A percentile compares a stretch with the other conserved stretches of the same genome.
phyloP scores from a whole-genome alignment of 2,888 invertebrate species.

The Bellardia bayeri region DNA sequence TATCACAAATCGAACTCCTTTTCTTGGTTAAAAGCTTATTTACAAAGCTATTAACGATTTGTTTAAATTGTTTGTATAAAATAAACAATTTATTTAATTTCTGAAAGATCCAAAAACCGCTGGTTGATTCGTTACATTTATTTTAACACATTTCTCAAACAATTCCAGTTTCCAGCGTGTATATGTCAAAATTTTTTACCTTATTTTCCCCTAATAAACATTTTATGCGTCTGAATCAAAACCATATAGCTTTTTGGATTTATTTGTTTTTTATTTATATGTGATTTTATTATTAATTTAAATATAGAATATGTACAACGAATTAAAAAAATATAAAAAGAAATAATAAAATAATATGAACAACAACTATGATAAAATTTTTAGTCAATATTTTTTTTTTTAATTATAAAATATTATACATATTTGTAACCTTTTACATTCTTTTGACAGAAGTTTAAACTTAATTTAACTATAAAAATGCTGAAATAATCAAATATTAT shows the following conservation, averaged over 20 bases:
- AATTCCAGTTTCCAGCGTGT: too few species aligned
- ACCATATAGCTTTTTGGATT: conserved; percentile 1
- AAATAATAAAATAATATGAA: conserved; percentile 70
- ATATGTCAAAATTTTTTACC: too few species aligned
- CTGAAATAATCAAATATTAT: conserved; percentile 43
- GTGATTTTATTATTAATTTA: conserved; percentile 66
- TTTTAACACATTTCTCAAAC: too few species aligned
- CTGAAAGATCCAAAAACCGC: too few species aligned
- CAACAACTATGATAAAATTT: conserved; percentile 68
- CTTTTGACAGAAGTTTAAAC: conserved; percentile 47
- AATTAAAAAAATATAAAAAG: conserved; percentile 68
- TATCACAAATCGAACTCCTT: too few species aligned
- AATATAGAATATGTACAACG: conserved; percentile 70
- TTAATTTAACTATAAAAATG: conserved; percentile 61
- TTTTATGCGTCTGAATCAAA: background rate
- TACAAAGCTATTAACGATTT: too few species aligned
- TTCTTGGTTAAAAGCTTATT: too few species aligned
- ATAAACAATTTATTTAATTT: too few species aligned
- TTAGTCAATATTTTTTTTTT: conserved; percentile 48
- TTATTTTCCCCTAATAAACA: background rate
- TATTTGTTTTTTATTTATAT: conserved; percentile 53
- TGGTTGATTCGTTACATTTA: too few species aligned
- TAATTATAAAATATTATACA: conserved; percentile 35
- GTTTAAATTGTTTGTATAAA: too few species aligned
- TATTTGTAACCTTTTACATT: conserved; percentile 55